A percentile compares a stretch with the other conserved stretches of the same genome.
Conservation (phyloP, 2,888 invertebrate species). For the Dicycla oo region DNA sequence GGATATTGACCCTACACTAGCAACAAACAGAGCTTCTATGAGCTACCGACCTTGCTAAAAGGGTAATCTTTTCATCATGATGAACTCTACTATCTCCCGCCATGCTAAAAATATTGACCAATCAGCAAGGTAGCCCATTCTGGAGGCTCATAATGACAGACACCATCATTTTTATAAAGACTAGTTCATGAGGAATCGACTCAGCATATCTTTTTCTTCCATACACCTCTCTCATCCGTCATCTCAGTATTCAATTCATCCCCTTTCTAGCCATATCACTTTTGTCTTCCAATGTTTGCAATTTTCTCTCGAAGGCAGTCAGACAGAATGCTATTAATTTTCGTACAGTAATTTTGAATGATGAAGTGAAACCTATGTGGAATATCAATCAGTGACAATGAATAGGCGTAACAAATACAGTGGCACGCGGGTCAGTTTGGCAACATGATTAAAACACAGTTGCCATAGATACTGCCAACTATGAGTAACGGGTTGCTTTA, state of each 20-base stretch:
- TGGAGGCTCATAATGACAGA: background rate
- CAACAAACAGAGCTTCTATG: background rate
- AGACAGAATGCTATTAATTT: background rate
- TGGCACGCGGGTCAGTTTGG: slow-evolving; percentile 19
- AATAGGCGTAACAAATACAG: slow-evolving; percentile 42
- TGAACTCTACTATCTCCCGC: too few relatives aligned
- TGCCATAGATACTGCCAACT: slow-evolving; percentile 30
- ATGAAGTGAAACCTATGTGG: slow-evolving; percentile 10
- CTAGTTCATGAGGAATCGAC: background rate
- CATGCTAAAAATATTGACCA: background rate
- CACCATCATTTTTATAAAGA: background rate
- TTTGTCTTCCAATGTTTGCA: background rate
- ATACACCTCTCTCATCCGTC: background rate
- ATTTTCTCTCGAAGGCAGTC: background rate
- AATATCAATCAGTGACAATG: slow-evolving; percentile 32
- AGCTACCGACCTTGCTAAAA: background rate
- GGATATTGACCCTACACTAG: background rate
- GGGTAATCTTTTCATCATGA: background rate
- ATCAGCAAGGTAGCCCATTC: background rate
- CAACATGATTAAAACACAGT: slow-evolving; percentile 30
- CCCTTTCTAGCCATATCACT: too few relatives aligned
- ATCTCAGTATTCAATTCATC: background rate
- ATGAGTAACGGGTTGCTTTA: slow-evolving; percentile 28
- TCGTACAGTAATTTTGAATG: slow-evolving; percentile 22
- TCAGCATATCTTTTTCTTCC: too few relatives aligned